Evolutionary conservation across 2,797 vertebrate genomes (phyloP).

Genomic region (Aulostomus chinensis): DNA sequence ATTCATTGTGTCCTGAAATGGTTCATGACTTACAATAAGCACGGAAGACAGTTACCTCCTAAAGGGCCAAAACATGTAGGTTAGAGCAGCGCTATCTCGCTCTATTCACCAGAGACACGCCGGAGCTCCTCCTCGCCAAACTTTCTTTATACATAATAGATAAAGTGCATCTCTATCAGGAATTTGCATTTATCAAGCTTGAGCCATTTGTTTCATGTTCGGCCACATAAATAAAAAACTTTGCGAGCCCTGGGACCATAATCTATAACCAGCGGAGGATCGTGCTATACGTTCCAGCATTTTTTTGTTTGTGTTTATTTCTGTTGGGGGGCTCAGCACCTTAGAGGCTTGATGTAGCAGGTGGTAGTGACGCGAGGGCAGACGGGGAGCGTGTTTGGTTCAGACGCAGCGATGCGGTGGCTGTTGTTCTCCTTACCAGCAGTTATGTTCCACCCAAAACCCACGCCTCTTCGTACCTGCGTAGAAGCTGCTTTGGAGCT

Average conservation of each 20-base stretch:
- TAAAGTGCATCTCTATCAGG: slow-evolving; percentile 28
- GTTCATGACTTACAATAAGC: slow-evolving; percentile 53
- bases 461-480: no score
- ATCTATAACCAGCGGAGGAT: background rate
- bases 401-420: no score
- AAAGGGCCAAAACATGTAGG: slow-evolving; percentile 49
- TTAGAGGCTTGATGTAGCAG: no score
- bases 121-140: slow-evolving; percentile 45
- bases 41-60: slow-evolving; percentile 48
- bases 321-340: no score
- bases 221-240: slow-evolving; percentile 16
- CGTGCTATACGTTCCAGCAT: no score
- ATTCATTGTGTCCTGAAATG: slow-evolving; percentile 71
- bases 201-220: slow-evolving; percentile 29
- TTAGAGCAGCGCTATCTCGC: slow-evolving; percentile 35
- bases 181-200: slow-evolving; percentile 37
- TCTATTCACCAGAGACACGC: slow-evolving; percentile 42
- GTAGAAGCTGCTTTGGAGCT: no score
- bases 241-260: background rate
- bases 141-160: slow-evolving; percentile 59
- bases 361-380: no score
- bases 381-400: no score
- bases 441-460: no score
- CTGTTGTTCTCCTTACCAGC: no score
- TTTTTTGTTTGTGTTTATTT: no score